Evolutionary conservation across 2,113 vertebrate genomes (phyloP).

Genomic region (Odobenus rosmarus): DNA sequence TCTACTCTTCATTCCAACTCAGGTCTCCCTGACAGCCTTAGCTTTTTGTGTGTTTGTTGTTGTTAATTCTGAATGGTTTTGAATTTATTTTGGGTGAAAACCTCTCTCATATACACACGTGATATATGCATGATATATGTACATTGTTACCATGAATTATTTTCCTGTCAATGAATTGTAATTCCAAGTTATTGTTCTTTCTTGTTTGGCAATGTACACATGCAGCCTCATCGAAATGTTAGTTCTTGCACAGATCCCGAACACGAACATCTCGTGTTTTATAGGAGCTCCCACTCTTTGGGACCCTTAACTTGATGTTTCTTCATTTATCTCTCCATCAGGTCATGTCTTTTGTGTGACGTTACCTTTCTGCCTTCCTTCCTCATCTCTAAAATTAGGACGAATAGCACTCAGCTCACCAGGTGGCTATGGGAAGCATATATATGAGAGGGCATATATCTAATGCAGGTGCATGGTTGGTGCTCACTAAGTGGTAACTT

Average conservation of each 20-base stretch:
- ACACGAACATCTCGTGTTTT: background rate
- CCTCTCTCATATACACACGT: background rate
- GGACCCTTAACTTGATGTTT: background rate
- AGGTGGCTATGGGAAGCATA: background rate
- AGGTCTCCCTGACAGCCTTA: background rate
- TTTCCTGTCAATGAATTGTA: background rate
- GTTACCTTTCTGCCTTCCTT: background rate
- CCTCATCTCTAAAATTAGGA: background rate
- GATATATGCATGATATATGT: background rate
- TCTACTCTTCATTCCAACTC: background rate
- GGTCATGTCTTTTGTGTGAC: background rate
- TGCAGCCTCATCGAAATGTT: background rate
- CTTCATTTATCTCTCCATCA: background rate
- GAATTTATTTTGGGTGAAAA: background rate
- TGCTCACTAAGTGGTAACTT: background rate
- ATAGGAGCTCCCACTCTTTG: too few relatives aligned
- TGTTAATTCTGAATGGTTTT: background rate
- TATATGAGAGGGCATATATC: too few relatives aligned
- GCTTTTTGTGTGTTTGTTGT: background rate
- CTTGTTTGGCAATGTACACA: background rate
- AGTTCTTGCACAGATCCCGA: background rate
- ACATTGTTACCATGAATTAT: background rate
- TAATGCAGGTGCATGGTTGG: background rate
- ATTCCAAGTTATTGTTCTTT: background rate
- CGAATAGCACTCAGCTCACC: background rate